Percentiles rank a stretch among this genome's conserved stretches.
Evolutionary conservation across 2,888 invertebrate species (phyloP).

Genomic region (Melangyna quadrimaculata): DNA sequence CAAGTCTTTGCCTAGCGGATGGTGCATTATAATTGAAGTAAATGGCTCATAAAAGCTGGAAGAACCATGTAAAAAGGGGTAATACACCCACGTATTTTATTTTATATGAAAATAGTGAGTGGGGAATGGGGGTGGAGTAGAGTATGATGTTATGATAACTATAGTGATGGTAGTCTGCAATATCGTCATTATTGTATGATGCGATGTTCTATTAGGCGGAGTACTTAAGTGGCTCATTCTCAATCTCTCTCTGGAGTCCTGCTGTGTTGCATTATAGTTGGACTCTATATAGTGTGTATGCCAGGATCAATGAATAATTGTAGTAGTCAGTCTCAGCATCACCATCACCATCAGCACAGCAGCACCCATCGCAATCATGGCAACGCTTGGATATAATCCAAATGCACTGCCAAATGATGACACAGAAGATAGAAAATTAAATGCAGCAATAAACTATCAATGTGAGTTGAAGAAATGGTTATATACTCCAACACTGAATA

Average conservation of each 20-base stretch:
- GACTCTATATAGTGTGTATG: neutral
- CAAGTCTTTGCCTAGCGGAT: conserved; percentile 60
- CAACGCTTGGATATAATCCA: conserved; percentile 39
- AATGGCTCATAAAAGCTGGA: conserved; percentile 70
- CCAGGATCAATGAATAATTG: conserved; percentile 47
- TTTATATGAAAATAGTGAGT: neutral
- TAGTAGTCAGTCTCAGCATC: conserved; percentile 21
- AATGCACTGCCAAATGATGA: conserved; percentile 48
- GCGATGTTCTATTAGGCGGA: conserved; percentile 64
- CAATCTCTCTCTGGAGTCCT: conserved; percentile 5
- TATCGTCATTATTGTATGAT: conserved; percentile 57
- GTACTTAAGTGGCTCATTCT: conserved; percentile 51
- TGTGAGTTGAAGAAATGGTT: conserved; percentile 44
- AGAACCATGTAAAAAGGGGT: conserved; percentile 55
- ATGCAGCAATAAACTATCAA: conserved; percentile 49
- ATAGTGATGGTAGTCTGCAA: neutral
- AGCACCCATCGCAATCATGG: conserved; percentile 8
- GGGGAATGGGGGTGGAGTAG: too few species aligned
- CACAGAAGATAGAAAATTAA: conserved; percentile 20
- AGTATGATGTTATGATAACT: neutral
- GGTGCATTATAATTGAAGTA: conserved; percentile 72
- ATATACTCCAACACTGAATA: too few species aligned
- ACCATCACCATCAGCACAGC: neutral
- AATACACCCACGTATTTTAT: conserved; percentile 23
- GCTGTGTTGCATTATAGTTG: conserved; percentile 37